These are phyloP conservation scores for Leucophora obtusa DNA, from an alignment of 2,888 invertebrate genomes.

Conservation along the genomic window DNA sequence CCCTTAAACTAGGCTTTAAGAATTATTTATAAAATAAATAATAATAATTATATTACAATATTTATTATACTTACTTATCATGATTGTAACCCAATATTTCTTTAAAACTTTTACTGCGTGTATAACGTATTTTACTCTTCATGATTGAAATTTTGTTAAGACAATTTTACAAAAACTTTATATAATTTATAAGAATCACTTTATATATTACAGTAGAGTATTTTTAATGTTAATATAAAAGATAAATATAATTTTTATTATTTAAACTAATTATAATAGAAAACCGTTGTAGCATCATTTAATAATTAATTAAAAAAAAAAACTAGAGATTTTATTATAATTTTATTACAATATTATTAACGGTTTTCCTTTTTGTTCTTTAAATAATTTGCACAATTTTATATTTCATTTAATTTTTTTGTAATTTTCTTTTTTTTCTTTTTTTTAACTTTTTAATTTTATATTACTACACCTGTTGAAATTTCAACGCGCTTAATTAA, in stretches of 20 bases:
- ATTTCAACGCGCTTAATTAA: neutral
- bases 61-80: slow-evolving; percentile 72
- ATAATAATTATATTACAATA: too few relatives aligned
- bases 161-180: neutral
- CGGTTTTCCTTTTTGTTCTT: neutral
- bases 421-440: neutral
- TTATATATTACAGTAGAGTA: neutral
- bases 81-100: slow-evolving; percentile 73
- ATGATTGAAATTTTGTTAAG: slow-evolving; percentile 45
- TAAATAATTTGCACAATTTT: slow-evolving; percentile 27
- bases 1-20: too few relatives aligned
- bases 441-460: neutral
- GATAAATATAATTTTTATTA: neutral
- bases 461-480: slow-evolving; percentile 16
- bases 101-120: slow-evolving; percentile 76
- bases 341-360: slow-evolving; percentile 4
- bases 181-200: neutral
- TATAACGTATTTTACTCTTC: slow-evolving; percentile 75
- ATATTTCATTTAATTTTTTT: neutral
- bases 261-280: neutral
- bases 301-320: neutral
- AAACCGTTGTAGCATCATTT: neutral
- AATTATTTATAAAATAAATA: too few relatives aligned
- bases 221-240: neutral
- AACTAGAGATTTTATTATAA: slow-evolving; percentile 3